These are phyloP conservation scores for Anisognathus igniventris DNA, from an alignment of 2,797 vertebrate species.

Conservation along the genomic window DNA sequence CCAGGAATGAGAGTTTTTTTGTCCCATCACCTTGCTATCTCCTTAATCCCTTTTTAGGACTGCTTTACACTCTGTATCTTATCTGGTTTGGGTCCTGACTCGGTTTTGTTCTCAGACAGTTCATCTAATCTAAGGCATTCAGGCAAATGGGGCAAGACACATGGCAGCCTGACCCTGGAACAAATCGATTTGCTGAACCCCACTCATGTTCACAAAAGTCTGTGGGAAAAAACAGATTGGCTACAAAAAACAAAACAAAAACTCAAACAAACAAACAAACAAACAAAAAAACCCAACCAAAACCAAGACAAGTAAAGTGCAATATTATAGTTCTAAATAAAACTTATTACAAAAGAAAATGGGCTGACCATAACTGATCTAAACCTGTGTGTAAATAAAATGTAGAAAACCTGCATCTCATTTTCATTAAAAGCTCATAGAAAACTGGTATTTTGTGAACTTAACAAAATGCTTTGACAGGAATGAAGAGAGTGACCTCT, in stretches of 20 bases:
- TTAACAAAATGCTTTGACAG: neutral
- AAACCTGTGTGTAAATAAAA: neutral
- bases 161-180: neutral
- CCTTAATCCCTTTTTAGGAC: neutral
- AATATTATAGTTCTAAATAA: neutral
- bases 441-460: neutral
- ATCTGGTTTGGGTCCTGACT: neutral
- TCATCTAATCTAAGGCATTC: neutral
- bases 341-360: neutral
- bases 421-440: neutral
- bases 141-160: neutral
- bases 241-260: neutral
- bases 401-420: neutral
- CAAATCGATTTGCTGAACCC: neutral
- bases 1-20: neutral
- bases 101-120: neutral
- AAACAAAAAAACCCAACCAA: no score
- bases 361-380: neutral
- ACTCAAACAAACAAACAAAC: no score
- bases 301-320: neutral
- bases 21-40: no score
- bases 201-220: neutral
- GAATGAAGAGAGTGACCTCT: neutral
- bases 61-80: neutral
- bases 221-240: rapidly evolving